These are phyloP conservation scores for Drosophila auraria DNA, from an alignment of 1,140 invertebrate genomes.

Conservation along the genomic window DNA sequence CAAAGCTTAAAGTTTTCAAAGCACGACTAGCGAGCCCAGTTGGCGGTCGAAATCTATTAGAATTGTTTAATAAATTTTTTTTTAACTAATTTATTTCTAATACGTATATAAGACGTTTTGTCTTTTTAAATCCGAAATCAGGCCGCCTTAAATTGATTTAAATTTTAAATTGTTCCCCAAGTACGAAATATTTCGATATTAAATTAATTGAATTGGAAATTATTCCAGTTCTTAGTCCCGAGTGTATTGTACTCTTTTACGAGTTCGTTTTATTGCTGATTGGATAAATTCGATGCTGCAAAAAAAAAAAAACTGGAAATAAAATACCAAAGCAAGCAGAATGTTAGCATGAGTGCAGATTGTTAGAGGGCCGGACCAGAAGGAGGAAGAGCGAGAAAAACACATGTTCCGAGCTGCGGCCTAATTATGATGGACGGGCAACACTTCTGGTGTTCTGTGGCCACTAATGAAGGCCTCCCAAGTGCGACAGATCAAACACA, in stretches of 20 bases:
- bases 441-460: conserved; percentile 62
- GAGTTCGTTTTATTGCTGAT: background rate
- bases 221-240: background rate
- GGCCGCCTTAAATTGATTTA: too few relatives aligned
- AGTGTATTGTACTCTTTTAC: background rate
- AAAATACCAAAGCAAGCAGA: conserved; percentile 22
- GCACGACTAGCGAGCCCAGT: background rate
- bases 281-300: background rate
- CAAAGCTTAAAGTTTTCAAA: conserved; percentile 22
- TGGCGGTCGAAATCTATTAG: background rate
- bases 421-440: conserved; percentile 78
- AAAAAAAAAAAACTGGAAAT: background rate
- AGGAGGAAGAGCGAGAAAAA: background rate
- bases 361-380: background rate
- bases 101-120: too few relatives aligned
- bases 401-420: conserved; percentile 29
- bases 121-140: too few relatives aligned
- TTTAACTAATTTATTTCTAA: background rate
- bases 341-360: conserved; percentile 33
- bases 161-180: too few relatives aligned
- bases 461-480: conserved; percentile 77
- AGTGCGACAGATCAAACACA: conserved; percentile 69
- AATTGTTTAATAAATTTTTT: background rate
- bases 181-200: too few relatives aligned
- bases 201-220: background rate